Conservation (phyloP, 2,113 vertebrate species). For the Tragelaphus imberbis region DNA sequence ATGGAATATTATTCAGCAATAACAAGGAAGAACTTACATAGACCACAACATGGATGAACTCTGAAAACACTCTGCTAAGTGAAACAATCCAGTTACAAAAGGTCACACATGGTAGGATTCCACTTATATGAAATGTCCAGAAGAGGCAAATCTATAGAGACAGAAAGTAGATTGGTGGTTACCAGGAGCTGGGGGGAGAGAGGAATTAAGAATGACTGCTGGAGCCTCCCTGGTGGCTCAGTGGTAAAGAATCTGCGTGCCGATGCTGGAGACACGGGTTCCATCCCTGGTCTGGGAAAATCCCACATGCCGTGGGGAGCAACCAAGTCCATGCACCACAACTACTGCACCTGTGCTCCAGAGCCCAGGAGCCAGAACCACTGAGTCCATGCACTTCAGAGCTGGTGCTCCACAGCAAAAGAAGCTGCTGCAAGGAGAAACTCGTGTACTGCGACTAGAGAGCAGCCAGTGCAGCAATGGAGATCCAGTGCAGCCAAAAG, state of each 20-base stretch:
- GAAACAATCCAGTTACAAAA: neutral
- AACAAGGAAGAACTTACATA: neutral
- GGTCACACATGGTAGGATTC: neutral
- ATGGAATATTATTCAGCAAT: neutral
- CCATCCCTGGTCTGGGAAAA: neutral
- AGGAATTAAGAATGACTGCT: too few relatives aligned
- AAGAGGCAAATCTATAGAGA: neutral
- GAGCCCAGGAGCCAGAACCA: neutral
- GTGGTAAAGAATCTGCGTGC: neutral
- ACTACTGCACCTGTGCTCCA: neutral
- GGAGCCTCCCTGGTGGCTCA: neutral
- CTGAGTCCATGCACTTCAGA: neutral
- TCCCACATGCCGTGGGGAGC: neutral
- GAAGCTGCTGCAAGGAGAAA: neutral
- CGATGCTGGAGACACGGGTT: neutral
- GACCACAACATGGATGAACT: rapidly evolving
- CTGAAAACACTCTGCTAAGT: neutral
- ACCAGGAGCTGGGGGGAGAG: too few relatives aligned
- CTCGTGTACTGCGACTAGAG: rapidly evolving
- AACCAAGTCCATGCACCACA: neutral
- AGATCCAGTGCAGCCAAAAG: neutral
- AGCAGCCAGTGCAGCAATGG: neutral
- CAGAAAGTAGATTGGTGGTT: neutral
- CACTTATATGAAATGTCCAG: neutral
- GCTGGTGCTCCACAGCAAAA: neutral